These are phyloP conservation scores for Triplophysa rosa DNA, from an alignment of 2,113 vertebrate species.

Conservation along the genomic window DNA sequence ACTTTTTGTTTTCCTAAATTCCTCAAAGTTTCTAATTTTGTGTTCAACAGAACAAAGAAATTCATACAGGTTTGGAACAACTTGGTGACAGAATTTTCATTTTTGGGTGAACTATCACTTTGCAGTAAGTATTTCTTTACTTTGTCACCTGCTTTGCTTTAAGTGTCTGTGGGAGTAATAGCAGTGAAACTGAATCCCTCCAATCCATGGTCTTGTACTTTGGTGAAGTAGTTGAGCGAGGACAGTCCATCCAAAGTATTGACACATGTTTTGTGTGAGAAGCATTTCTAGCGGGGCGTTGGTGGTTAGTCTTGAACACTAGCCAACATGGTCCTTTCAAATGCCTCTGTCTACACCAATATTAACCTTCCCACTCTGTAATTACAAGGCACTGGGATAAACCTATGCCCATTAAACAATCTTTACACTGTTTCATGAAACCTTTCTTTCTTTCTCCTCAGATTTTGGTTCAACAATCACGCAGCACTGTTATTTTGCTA, in stretches of 20 bases:
- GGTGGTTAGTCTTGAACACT: slow-evolving; percentile 57
- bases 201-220: slow-evolving; percentile 23
- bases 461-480: slow-evolving; percentile 11
- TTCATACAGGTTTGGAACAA: too few relatives aligned
- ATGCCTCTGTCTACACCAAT: slow-evolving; percentile 55
- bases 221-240: slow-evolving; percentile 21
- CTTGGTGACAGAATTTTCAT: too few relatives aligned
- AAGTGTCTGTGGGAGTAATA: background rate
- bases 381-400: slow-evolving; percentile 53
- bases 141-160: background rate
- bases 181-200: slow-evolving; percentile 53
- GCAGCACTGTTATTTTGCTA: slow-evolving; percentile 4
- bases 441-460: slow-evolving; percentile 1
- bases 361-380: slow-evolving; percentile 59
- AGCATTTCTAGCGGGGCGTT: slow-evolving; percentile 19
- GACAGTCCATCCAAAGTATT: slow-evolving; percentile 44
- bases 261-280: slow-evolving; percentile 40
- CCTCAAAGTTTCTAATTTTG: too few relatives aligned
- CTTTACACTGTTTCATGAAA: slow-evolving; percentile 35
- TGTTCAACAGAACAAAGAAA: too few relatives aligned
- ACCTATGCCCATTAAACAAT: slow-evolving; percentile 19
- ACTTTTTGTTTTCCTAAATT: too few relatives aligned
- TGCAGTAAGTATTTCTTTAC: background rate
- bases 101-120: too few relatives aligned
- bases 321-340: slow-evolving; percentile 52